These are phyloP conservation scores for Phlogophora meticulosa DNA, from an alignment of 2,888 invertebrate species.

Conservation along the genomic window DNA sequence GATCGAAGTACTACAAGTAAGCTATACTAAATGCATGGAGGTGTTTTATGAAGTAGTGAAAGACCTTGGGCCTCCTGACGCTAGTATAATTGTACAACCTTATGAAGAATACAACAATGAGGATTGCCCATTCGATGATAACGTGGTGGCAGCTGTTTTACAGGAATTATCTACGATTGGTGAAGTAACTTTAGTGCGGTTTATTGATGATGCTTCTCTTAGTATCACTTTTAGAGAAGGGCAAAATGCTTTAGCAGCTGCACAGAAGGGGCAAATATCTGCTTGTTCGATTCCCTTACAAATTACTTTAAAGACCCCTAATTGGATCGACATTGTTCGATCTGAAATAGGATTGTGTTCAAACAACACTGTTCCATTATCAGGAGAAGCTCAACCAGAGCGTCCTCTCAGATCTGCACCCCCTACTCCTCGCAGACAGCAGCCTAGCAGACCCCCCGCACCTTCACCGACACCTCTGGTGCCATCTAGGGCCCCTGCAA, in stretches of 20 bases:
- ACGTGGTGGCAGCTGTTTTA: conserved; percentile 94
- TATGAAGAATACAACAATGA: conserved; percentile 82
- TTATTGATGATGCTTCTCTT: conserved; percentile 95
- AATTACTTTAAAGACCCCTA: conserved; percentile 95
- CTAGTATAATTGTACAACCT: conserved; percentile 95
- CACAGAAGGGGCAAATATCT: conserved; percentile 90
- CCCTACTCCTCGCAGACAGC: conserved; percentile 88
- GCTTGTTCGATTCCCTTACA: conserved; percentile 93
- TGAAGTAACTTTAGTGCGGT: conserved; percentile 97
- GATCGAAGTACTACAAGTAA: conserved; percentile 95
- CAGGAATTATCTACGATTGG: conserved; percentile 96
- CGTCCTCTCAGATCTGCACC: conserved; percentile 86
- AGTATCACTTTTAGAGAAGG: conserved; percentile 98
- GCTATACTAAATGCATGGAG: conserved; percentile 94
- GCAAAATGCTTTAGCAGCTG: conserved; percentile 95
- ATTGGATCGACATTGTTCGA: conserved; percentile 96
- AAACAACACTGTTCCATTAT: conserved; percentile 96
- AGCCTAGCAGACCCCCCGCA: conserved; percentile 92
- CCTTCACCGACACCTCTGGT: conserved; percentile 89
- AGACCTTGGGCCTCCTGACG: conserved; percentile 98
- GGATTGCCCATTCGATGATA: conserved; percentile 94
- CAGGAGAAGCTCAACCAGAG: conserved; percentile 83
- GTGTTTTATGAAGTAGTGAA: conserved; percentile 96
- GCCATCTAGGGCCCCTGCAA: conserved; percentile 85
- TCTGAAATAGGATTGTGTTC: conserved; percentile 96